Evolutionary conservation across 2,888 invertebrate species (phyloP).

Genomic region (Branchellion lobata): DNA sequence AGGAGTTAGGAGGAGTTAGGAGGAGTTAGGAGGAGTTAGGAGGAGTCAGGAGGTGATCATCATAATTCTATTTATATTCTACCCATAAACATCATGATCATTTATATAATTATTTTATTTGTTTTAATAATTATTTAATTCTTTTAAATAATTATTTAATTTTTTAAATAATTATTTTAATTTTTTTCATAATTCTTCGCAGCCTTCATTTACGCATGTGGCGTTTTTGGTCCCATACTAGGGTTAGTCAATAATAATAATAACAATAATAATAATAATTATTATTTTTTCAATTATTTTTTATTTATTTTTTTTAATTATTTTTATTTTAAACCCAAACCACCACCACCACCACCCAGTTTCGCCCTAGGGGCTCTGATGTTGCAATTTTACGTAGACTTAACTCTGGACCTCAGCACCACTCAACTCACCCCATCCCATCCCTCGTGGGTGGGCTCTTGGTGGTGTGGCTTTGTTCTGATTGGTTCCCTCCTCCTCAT

Average conservation of each 20-base stretch:
- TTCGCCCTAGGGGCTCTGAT: constrained; percentile 88
- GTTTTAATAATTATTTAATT: too few relatives aligned
- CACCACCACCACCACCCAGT: constrained; percentile 69
- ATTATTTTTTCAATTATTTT: not conserved
- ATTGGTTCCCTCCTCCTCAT: constrained; percentile 81
- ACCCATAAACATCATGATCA: too few relatives aligned
- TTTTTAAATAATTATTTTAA: constrained; percentile 12
- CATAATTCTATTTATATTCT: too few relatives aligned
- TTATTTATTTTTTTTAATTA: not conserved
- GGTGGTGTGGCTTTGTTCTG: constrained; percentile 77
- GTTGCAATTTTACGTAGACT: constrained; percentile 87
- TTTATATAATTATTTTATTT: too few relatives aligned
- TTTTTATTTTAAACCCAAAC: too few relatives aligned
- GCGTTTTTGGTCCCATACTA: constrained; percentile 86
- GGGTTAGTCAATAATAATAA: constrained; percentile 9
- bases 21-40: too few relatives aligned
- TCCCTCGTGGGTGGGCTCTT: constrained; percentile 64
- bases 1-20: too few relatives aligned
- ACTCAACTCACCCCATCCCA: constrained; percentile 60
- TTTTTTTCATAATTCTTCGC: constrained; percentile 55
- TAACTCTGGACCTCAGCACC: constrained; percentile 64
- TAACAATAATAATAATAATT: not conserved
- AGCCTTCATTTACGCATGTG: constrained; percentile 95
- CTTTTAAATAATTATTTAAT: too few relatives aligned
- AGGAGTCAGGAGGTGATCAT: too few relatives aligned